Percentiles rank a stretch among this genome's conserved stretches.
Evolutionary conservation across 2,797 vertebrate genomes (phyloP).

Genomic region (Myotis daubentonii): DNA sequence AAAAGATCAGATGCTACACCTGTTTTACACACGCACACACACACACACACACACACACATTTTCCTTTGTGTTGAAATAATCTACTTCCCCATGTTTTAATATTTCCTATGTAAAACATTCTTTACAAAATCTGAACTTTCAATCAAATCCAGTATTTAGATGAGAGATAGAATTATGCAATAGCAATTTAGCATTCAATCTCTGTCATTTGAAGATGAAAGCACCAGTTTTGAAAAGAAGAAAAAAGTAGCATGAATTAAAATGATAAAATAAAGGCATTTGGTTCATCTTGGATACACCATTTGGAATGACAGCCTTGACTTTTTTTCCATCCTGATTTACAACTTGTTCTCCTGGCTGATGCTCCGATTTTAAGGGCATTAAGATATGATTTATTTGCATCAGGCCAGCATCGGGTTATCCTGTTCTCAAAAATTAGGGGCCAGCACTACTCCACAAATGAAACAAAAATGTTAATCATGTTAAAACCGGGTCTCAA

Average conservation of each 20-base stretch:
- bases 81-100: conserved; percentile 55
- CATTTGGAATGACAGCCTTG: conserved; percentile 78
- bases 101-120: conserved; percentile 2
- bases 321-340: conserved; percentile 80
- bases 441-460: conserved; percentile 67
- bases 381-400: conserved; percentile 83
- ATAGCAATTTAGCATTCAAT: conserved; percentile 81
- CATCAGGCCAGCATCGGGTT: conserved; percentile 78
- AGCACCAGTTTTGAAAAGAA: conserved; percentile 76
- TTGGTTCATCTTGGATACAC: conserved; percentile 82
- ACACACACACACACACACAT: neutral
- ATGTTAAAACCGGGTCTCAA: conserved; percentile 71
- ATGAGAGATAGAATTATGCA: conserved; percentile 79
- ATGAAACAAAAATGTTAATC: conserved; percentile 80
- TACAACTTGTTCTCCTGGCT: conserved; percentile 79
- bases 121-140: conserved; percentile 77
- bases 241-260: conserved; percentile 74
- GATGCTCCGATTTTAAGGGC: conserved; percentile 78
- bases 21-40: neutral
- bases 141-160: conserved; percentile 73
- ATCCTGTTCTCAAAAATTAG: conserved; percentile 70
- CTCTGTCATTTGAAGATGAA: conserved; percentile 81
- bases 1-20: neutral
- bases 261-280: conserved; percentile 81
- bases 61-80: conserved; percentile 52